Base-by-base conservation (phyloP, 2,113 vertebrate genomes). In the Coryphaenoides rupestris region DNA sequence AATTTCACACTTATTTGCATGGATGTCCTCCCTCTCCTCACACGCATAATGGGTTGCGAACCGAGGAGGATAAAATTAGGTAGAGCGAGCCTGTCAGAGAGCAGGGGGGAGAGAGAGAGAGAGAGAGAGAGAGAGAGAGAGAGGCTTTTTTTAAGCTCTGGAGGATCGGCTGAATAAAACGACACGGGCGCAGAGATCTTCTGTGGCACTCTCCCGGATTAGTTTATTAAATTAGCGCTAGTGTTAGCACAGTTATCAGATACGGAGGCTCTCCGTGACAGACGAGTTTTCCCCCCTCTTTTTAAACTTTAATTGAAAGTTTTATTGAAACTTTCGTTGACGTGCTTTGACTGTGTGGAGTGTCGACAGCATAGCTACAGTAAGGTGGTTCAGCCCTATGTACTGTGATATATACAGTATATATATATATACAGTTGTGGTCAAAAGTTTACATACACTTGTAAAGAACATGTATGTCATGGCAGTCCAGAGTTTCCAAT, bases 1-100 rank as follows among this genome's bases (percentile, higher is more conserved):
- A 81, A 86, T 89, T 87, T 88, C 85, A 84, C 84, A 86, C 77
- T 80, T 86, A 87, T 86, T 88, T 86, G 84, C 86, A 83, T 79
- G 84, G 84, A 78, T 69, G 70, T 84, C 67, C 80, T 70, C 70
- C 57, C 76, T 77, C 68, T 79, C 73, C 73, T 76, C 26, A 61
- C 66, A 45, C 16, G 60, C 76, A 73, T 80, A 82, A 89, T 85
- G 84, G 73, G 83, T 81, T 74, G 78, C 78, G 55, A 58, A 74
- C 63, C 45, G 81, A 86, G 73, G 76, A 71, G 69, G 66, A 16
- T 5, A 49, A 79, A 72, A 50, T 33, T 9, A 68, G 76, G 75
- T 33, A 63, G 62, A 78, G 69, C 5, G 67, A 62, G n/a, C 26
- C 16, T 23, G 45, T 6, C 15, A 52, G 65, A 3, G 28, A 69